These are phyloP conservation scores for Lamellibrachia luymesi DNA, from an alignment of 1,140 invertebrate genomes.

Conservation along the genomic window DNA sequence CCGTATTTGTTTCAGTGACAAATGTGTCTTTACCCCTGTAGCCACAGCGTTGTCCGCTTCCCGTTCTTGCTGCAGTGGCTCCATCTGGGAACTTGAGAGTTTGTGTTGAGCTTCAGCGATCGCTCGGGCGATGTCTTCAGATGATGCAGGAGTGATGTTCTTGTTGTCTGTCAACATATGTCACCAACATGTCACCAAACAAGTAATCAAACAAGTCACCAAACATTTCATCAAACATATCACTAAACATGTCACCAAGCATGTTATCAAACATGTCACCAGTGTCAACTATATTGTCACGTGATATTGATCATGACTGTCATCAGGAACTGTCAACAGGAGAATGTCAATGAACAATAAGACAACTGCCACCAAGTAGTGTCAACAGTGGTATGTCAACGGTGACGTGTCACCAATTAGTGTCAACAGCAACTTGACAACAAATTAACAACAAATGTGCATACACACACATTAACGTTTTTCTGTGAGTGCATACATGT, in stretches of 20 bases:
- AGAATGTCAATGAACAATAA: neutral
- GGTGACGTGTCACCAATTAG: neutral
- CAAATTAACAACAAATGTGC: neutral
- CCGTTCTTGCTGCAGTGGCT: neutral
- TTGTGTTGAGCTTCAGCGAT: conserved; percentile 25
- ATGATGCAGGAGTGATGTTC: conserved; percentile 29
- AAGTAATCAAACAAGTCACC: neutral
- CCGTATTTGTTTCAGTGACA: neutral
- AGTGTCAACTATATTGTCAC: neutral
- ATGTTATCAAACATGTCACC: neutral
- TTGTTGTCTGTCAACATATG: neutral
- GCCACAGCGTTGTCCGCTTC: neutral
- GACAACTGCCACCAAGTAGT: neutral
- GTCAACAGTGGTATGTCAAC: no score
- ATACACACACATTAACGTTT: no score
- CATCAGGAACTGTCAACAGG: neutral
- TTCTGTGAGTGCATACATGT: neutral
- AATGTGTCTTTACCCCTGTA: neutral
- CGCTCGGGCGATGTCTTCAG: conserved; percentile 34
- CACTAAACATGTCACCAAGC: neutral
- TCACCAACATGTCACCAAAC: neutral
- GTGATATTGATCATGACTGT: no score
- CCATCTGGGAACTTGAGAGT: neutral
- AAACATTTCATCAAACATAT: neutral
- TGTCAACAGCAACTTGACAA: neutral